A percentile compares a stretch with the other conserved stretches of the same genome.
Conservation (phyloP, 2,797 vertebrate species). For the Sebastes itinus region DNA sequence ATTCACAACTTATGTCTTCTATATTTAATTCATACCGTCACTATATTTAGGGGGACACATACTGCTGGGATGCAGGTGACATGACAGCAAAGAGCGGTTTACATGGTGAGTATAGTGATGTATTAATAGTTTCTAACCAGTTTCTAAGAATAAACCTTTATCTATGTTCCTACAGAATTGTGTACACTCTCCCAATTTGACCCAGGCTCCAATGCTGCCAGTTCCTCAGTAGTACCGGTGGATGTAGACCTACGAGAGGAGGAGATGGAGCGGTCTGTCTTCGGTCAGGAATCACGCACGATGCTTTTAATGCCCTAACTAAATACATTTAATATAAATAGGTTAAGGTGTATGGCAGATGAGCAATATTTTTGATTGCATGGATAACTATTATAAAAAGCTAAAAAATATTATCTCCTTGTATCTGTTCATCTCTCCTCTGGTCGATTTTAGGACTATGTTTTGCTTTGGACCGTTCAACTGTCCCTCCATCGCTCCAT, state of each 20-base stretch:
- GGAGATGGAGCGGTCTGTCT: conserved; percentile 73
- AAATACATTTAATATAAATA: neutral
- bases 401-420: neutral
- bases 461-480: conserved; percentile 71
- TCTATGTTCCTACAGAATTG: neutral
- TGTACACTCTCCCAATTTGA: neutral
- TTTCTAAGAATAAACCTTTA: neutral
- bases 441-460: conserved; percentile 51
- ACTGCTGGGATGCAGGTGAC: neutral
- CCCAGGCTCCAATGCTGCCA: conserved; percentile 12
- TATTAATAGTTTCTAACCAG: neutral
- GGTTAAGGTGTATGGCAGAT: neutral
- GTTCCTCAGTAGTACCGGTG: conserved; percentile 33
- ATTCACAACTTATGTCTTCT: neutral
- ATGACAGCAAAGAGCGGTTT: neutral
- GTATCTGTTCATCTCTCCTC: neutral
- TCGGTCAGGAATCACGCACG: conserved; percentile 49
- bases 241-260: conserved; percentile 76
- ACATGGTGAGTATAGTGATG: conserved; percentile 23
- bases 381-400: neutral
- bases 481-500: conserved; percentile 51
- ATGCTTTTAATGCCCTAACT: neutral
- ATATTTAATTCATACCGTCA: neutral
- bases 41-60: neutral
- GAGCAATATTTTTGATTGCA: neutral